Percentiles rank a stretch among this genome's conserved stretches.
These are phyloP conservation scores for Drosophila ironensis DNA, from an alignment of 1,140 invertebrate species.

Conservation along the genomic window DNA sequence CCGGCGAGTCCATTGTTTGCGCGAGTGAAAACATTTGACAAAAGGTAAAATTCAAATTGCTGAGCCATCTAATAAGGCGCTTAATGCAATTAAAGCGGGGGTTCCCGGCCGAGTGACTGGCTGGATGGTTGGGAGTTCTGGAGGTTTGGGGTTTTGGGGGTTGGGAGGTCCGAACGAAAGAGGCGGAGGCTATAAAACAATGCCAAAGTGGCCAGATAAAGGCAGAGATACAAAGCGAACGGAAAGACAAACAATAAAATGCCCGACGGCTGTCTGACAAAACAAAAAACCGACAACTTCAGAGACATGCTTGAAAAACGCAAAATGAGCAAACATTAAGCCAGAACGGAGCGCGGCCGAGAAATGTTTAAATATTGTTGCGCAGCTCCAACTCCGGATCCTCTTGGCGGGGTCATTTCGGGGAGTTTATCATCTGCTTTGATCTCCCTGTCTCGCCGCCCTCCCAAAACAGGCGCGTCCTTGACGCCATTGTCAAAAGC, in stretches of 20 bases:
- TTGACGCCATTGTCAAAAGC: slow-evolving; percentile 17
- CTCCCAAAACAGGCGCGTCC: slow-evolving; percentile 1
- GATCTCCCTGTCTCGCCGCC: slow-evolving; percentile 8
- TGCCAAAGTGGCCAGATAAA: slow-evolving; percentile 68
- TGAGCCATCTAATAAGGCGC: slow-evolving; percentile 65
- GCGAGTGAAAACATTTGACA: slow-evolving; percentile 47
- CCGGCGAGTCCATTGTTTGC: slow-evolving; percentile 9
- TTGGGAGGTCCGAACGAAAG: too few relatives aligned
- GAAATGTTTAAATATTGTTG: slow-evolving; percentile 58
- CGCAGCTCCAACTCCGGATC: not conserved
- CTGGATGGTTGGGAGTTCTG: too few relatives aligned
- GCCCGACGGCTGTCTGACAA: slow-evolving; percentile 38
- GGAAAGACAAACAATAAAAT: slow-evolving; percentile 65
- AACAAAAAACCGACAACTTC: slow-evolving; percentile 4
- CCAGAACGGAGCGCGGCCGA: slow-evolving; percentile 12
- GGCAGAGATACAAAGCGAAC: slow-evolving; percentile 42
- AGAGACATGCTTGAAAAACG: slow-evolving; percentile 29
- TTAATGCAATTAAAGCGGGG: slow-evolving; percentile 59
- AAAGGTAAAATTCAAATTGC: slow-evolving; percentile 62
- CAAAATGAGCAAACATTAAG: slow-evolving; percentile 66
- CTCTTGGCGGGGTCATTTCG: not conserved
- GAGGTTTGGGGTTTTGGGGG: too few relatives aligned
- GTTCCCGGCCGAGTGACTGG: too few relatives aligned
- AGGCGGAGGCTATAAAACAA: slow-evolving; percentile 53
- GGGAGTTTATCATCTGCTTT: slow-evolving; percentile 11